Evolutionary conservation across 2,113 vertebrate species (phyloP), one percentile per base, ranked within the genome.

Genomic region (Indicator maculatus): DNA sequence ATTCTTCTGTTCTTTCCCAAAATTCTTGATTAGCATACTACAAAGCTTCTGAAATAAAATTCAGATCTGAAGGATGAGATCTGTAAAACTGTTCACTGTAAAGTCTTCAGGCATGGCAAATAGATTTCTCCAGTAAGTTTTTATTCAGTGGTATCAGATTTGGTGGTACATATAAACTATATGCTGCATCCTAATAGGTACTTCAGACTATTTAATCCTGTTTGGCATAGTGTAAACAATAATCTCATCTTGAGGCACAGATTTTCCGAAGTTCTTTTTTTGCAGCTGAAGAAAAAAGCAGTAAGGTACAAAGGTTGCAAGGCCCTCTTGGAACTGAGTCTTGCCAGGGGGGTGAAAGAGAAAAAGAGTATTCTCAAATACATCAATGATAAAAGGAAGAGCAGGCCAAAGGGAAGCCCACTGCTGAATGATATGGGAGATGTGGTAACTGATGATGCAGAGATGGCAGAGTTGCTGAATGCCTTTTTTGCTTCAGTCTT

Each of bases 61-160:
- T 95, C 78, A 90, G 78, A 93, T 92, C 66, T 97, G 91, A 97
- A 97, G 97, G 97, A 96, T 82, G 72, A 98, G 91, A 95, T 95
- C 96, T 82, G 90, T 93, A 95, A 96, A 97, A 94, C 86, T 66
- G 59, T 89, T 97, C 93, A 90, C 84, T 27, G 38, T 88, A 87
- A 96, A 95, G 95, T 91, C 83, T 98, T 88, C 88, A 95, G 94
- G 87, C 90, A 93, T 56, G 63, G 93, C 94, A 95, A 96, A 89
- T 88, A 33, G 52, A 63, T 96, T 96, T 87, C 69, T 95, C 89
- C 96, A 96, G 89, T 88, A 96, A 94, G 83, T 89, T 96, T 97
- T 91, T 94, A 97, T 95, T 94, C 90, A 95, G 95, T 66, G 67
- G 80, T 61, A 94, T 93, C 96, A 96, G 87, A 93, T 88, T 96